phyloP scores from a whole-genome alignment of 92 coral and sea anemone genomes.

The Micromussa lordhowensis region DNA sequence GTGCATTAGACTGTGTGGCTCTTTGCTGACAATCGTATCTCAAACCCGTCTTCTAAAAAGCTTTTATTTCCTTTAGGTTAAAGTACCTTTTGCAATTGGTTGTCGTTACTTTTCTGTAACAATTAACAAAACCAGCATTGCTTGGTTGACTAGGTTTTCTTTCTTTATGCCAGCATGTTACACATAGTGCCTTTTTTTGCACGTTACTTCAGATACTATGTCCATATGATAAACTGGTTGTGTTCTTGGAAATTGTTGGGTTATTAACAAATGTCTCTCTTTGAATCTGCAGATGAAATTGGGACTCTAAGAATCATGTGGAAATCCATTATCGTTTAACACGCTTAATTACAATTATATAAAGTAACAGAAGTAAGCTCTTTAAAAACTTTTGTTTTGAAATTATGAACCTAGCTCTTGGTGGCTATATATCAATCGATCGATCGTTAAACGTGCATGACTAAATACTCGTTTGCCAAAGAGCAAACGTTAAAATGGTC shows the following conservation, averaged over 20 bases:
- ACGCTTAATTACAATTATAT: background rate
- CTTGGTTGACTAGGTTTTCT: too few relatives aligned
- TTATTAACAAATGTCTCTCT: background rate
- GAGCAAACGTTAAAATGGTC: background rate
- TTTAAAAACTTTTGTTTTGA: background rate
- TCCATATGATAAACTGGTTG: too few relatives aligned
- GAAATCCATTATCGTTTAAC: background rate
- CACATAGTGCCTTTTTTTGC: too few relatives aligned
- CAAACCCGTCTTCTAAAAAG: background rate
- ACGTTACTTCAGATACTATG: too few relatives aligned
- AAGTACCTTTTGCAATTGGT: background rate
- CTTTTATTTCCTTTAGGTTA: too few relatives aligned
- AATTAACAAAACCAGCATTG: too few relatives aligned
- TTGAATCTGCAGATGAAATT: background rate
- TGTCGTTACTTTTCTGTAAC: background rate
- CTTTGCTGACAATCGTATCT: background rate
- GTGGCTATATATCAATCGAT: background rate
- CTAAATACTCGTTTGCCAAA: background rate
- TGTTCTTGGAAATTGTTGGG: too few relatives aligned
- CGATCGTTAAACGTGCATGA: background rate
- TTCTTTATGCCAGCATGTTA: too few relatives aligned
- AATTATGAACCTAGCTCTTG: background rate
- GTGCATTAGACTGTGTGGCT: too few relatives aligned
- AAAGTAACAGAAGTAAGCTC: constrained; percentile 1
- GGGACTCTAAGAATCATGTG: background rate